Base-by-base conservation (phyloP, 2,888 invertebrate genomes). In the Lycia hirtaria region DNA sequence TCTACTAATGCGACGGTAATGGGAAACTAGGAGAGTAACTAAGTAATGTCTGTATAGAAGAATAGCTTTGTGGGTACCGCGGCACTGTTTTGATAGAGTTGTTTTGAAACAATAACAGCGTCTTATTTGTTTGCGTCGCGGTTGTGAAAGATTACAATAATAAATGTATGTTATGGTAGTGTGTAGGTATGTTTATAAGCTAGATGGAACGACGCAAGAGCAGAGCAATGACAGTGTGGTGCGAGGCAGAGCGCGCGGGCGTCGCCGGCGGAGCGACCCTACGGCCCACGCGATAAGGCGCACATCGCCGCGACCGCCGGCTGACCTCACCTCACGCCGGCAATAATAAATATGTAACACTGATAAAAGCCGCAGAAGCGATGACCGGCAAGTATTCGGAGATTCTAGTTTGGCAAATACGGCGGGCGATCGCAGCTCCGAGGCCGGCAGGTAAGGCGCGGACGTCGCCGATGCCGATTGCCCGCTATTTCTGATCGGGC, bases 301-400 rank as follows among this genome's bases (percentile, higher is more conserved):
- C 83, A 92, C 80, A 78, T 81, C 85, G 80, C 80, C 78, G 73
- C 84, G 85, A 79, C 72, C 86, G 79, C 87, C 62, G 75, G 83
- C 85, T 87, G 89, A 89, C 89, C 91, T 89, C 87, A 88, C 85
- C 86, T 81, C 78, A 74, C 86, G 80, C 67, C 87, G 87, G 85
- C 89, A 87, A 88, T 88, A 89, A 90, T 90, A 90, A 91, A 90
- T 90, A 89, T 90, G 90, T 90, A 91, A 89, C 88, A 87, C 87
- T 90, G 91, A 91, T 91, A 91, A 89, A 74, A 85, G 78, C 81
- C 83, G 82, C 83, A 84, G 87, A 89, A 88, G 79, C 88, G 87
- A 84, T 87, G 90, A 88, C 89, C 89, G 87, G 81, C 80, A 82
- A 80, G 81, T 87, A 87, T 85, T 87, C 82, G 86, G 85, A 82